phyloP scores from a whole-genome alignment of 1,140 invertebrate species.

The Tetramorium alpestre region DNA sequence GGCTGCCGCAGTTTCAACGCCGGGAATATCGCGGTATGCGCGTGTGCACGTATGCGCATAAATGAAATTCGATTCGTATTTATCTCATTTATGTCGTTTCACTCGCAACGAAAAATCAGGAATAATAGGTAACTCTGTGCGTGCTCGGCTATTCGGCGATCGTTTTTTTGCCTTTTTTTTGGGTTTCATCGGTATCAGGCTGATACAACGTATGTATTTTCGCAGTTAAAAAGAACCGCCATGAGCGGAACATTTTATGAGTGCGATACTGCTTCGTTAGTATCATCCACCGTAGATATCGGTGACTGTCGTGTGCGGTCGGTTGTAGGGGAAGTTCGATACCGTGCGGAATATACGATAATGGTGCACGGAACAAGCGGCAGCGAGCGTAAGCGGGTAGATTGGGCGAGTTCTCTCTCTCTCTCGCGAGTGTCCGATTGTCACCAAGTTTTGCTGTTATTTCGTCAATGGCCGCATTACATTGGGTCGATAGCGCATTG shows the following conservation, averaged over 20 bases:
- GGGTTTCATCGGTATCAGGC: background rate
- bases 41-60: background rate
- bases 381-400: slow-evolving; percentile 43
- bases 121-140: slow-evolving; percentile 34
- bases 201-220: slow-evolving; percentile 30
- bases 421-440: slow-evolving; percentile 56
- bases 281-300: slow-evolving; percentile 58
- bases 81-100: slow-evolving; percentile 43
- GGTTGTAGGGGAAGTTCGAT: slow-evolving; percentile 57
- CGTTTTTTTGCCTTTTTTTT: background rate
- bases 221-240: slow-evolving; percentile 53
- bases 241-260: slow-evolving; percentile 44
- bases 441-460: slow-evolving; percentile 64
- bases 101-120: slow-evolving; percentile 44
- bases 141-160: background rate
- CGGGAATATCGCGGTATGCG: background rate
- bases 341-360: slow-evolving; percentile 62
- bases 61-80: slow-evolving; percentile 59
- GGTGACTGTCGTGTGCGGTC: slow-evolving; percentile 55
- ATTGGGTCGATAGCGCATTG: slow-evolving; percentile 30
- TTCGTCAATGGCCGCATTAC: slow-evolving; percentile 50
- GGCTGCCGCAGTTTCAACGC: background rate
- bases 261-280: slow-evolving; percentile 53
- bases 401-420: slow-evolving; percentile 57
- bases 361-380: slow-evolving; percentile 55